Evolutionary conservation across 1,140 invertebrate genomes (phyloP).

Genomic region (Lysiphlebus fabarum): DNA sequence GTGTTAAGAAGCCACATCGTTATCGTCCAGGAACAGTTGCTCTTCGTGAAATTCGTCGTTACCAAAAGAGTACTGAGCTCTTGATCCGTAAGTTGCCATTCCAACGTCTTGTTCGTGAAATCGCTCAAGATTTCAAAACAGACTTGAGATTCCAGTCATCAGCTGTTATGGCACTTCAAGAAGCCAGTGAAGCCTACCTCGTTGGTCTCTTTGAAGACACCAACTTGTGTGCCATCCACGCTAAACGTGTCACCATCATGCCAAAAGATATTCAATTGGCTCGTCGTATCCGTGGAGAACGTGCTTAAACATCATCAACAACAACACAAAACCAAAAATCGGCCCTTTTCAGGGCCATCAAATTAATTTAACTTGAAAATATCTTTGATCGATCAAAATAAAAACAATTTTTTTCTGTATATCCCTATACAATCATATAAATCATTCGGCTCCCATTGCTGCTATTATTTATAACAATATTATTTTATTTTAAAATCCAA

Average conservation of each 20-base stretch:
- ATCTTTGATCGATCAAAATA: too few species aligned
- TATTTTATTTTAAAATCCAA: too few species aligned
- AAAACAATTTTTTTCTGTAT: too few species aligned
- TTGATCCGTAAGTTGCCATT: conserved; percentile 84
- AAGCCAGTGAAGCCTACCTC: conserved; percentile 82
- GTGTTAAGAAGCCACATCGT: conserved; percentile 61
- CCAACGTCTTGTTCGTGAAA: conserved; percentile 81
- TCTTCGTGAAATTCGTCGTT: conserved; percentile 78
- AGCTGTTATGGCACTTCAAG: conserved; percentile 73
- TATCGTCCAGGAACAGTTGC: conserved; percentile 76
- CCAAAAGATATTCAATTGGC: conserved; percentile 92
- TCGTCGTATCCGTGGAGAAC: conserved; percentile 79
- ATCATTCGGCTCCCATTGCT: too few species aligned
- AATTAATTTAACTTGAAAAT: too few species aligned
- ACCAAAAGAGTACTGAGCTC: conserved; percentile 77
- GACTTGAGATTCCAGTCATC: conserved; percentile 79
- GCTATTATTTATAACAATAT: too few species aligned
- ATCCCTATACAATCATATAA: too few species aligned
- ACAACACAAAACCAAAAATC: too few species aligned
- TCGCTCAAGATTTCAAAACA: conserved; percentile 80
- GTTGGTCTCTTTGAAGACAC: conserved; percentile 92
- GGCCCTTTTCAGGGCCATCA: too few species aligned
- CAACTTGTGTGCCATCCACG: conserved; percentile 89
- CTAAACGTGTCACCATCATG: conserved; percentile 93
- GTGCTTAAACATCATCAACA: conserved; percentile 62